Evolutionary conservation across 2,797 vertebrate genomes (phyloP), one percentile per base, ranked within the genome.

Genomic region (Alectoris magna): DNA sequence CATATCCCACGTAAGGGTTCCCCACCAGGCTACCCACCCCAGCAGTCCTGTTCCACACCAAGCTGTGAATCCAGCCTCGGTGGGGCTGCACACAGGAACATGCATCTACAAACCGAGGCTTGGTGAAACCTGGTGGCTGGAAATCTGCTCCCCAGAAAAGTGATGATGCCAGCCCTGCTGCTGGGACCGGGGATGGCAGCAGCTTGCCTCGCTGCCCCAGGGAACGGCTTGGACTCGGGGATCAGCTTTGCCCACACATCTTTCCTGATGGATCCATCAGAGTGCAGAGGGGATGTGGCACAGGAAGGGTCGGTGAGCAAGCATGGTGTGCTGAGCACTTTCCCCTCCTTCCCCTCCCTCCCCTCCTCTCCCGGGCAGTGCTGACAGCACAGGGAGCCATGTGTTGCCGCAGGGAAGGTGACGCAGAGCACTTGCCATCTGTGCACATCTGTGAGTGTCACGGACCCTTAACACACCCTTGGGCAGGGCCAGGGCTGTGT

Each of bases 371-470:
- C 27, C 15, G 6, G 51, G 51, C 51, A 53, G 51, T 94, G 84
- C 75, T 88, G 93, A 75, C 80, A 91, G 87, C 83, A 74, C 34
- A 18, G 36, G 78, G 88, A 80, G 62, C 84, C 67, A 18, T 12
- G 76, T 62, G 67, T 9, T 67, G 88, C 94, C 64, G 79, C 72
- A 55, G 66, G 89, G 72, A n/a, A 84, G 56, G 81, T 69, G 92
- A 77, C 1, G 12, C 70, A 94, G 79, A 93, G 62, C 90, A 82
- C 48, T 70, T 24, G 36, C 87, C 84, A 75, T 63, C 53, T 87
- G 62, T 11, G 94, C 89, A 66, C 69, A 87, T 85, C 84, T 87
- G 76, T 51, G 90, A 86, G 60, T 84, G 79, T 58, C 88, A 75
- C 2, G 36, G 78, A 78, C 62, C 78, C 86, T 49, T 56, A 73